A percentile compares a stretch with the other conserved stretches of the same genome.
These are phyloP conservation scores for Hydrozoanthus gracilis DNA, from an alignment of 92 coral and sea anemone species.

Conservation along the genomic window DNA sequence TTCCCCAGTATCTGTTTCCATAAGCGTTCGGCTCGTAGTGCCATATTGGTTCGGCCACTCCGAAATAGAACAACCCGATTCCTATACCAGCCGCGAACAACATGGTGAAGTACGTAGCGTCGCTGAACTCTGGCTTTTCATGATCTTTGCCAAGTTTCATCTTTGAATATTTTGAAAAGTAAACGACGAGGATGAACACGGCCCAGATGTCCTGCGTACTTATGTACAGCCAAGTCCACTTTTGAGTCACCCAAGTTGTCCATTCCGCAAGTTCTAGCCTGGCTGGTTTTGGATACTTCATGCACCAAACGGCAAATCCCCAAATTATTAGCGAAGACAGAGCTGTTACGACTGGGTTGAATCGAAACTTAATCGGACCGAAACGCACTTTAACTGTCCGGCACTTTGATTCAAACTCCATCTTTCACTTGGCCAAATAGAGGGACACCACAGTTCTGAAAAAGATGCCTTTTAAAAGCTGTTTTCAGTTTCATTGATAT, in stretches of 20 bases:
- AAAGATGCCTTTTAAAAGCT: neutral
- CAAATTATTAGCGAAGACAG: slow-evolving; percentile 52
- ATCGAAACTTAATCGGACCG: slow-evolving; percentile 49
- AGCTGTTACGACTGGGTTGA: slow-evolving; percentile 59
- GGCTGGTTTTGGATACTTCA: slow-evolving; percentile 48
- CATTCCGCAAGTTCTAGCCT: slow-evolving; percentile 47
- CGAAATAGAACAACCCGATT: slow-evolving; percentile 59
- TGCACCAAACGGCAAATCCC: slow-evolving; percentile 63
- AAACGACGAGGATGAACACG: slow-evolving; percentile 47
- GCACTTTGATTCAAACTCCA: slow-evolving; percentile 46
- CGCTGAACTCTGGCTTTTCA: slow-evolving; percentile 63
- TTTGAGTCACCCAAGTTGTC: slow-evolving; percentile 60
- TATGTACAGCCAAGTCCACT: slow-evolving; percentile 63
- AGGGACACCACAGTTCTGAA: neutral
- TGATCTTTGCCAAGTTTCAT: slow-evolving; percentile 64
- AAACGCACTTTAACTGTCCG: slow-evolving; percentile 50
- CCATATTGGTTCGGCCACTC: slow-evolving; percentile 60
- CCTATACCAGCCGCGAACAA: slow-evolving; percentile 65
- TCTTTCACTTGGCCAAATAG: neutral
- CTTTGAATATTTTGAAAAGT: slow-evolving; percentile 61
- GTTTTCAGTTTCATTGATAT: neutral
- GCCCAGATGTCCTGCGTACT: slow-evolving; percentile 65
- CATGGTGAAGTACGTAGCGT: slow-evolving; percentile 67
- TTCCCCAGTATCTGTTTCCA: slow-evolving; percentile 61
- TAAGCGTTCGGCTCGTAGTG: slow-evolving; percentile 46